Conservation (phyloP, 2,797 vertebrate genomes). For the Tenualosa thibaudeaui region DNA sequence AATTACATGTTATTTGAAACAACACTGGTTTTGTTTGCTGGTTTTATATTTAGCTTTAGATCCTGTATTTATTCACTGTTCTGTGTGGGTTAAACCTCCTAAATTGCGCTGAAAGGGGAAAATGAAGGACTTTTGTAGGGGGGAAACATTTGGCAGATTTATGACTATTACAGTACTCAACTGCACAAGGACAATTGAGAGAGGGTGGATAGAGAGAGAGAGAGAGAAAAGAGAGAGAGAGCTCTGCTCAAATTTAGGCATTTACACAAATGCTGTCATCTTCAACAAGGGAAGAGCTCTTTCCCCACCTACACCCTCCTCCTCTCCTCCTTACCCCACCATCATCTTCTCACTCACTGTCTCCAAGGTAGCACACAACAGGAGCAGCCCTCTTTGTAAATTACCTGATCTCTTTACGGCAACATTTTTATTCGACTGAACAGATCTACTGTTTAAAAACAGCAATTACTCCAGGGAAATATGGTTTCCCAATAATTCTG, state of each 20-base stretch:
- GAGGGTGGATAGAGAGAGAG: neutral
- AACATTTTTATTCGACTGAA: constrained; percentile 27
- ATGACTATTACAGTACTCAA: neutral
- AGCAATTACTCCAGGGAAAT: constrained; percentile 34
- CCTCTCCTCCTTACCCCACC: neutral
- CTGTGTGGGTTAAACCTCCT: neutral
- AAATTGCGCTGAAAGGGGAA: neutral
- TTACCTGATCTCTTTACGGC: constrained; percentile 40
- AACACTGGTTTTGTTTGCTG: neutral
- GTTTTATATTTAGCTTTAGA: neutral
- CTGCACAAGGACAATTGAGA: neutral
- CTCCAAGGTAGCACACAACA: constrained; percentile 40
- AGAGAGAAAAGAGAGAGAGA: neutral
- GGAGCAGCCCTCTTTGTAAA: constrained; percentile 42
- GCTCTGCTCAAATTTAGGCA: constrained; percentile 17
- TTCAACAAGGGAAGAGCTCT: constrained; percentile 32
- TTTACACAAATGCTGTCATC: constrained; percentile 42
- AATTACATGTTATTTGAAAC: neutral
- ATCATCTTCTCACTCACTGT: neutral
- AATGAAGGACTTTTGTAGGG: neutral
- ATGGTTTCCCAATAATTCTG: neutral
- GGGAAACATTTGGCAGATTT: neutral
- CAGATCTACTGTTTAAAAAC: constrained; percentile 2
- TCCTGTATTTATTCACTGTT: neutral
- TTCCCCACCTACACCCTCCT: constrained; percentile 29